These are phyloP conservation scores for Penaeus indicus DNA, from an alignment of 1,140 invertebrate genomes.

Conservation along the genomic window DNA sequence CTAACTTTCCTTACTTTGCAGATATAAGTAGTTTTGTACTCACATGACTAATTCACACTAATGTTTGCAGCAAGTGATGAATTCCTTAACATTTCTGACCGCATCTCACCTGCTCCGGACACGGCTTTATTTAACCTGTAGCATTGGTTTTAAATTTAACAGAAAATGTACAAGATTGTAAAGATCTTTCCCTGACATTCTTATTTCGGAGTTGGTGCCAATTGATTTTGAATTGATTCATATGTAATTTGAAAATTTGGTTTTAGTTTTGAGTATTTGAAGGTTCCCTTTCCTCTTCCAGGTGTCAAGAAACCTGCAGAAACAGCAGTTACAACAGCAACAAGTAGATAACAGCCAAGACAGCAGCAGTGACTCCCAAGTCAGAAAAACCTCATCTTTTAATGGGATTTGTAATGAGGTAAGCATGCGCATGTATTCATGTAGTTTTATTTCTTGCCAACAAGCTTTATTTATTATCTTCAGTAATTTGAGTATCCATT, in stretches of 20 bases:
- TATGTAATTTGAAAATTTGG: background rate
- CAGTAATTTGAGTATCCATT: too few species aligned
- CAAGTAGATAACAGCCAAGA: slow-evolving; percentile 74
- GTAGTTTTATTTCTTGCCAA: background rate
- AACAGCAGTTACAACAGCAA: slow-evolving; percentile 72
- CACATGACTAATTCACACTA: too few species aligned
- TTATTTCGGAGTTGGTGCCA: background rate
- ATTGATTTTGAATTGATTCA: background rate
- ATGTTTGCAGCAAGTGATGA: too few species aligned
- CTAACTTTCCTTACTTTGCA: too few species aligned
- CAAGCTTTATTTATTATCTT: too few species aligned
- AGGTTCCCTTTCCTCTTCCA: slow-evolving; percentile 26
- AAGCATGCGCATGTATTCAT: background rate
- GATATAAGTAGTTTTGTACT: too few species aligned
- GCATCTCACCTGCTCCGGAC: too few species aligned
- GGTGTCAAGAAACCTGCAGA: slow-evolving; percentile 65
- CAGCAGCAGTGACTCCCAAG: slow-evolving; percentile 74
- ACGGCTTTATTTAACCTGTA: too few species aligned
- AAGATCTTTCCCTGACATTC: background rate
- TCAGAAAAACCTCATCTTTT: slow-evolving; percentile 45
- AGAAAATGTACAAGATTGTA: background rate
- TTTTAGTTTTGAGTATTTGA: slow-evolving; percentile 15
- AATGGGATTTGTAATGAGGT: slow-evolving; percentile 63
- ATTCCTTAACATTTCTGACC: too few species aligned
- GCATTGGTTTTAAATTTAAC: background rate